Conservation (phyloP, 2,888 invertebrate species). For the Calephelis perditalis region DNA sequence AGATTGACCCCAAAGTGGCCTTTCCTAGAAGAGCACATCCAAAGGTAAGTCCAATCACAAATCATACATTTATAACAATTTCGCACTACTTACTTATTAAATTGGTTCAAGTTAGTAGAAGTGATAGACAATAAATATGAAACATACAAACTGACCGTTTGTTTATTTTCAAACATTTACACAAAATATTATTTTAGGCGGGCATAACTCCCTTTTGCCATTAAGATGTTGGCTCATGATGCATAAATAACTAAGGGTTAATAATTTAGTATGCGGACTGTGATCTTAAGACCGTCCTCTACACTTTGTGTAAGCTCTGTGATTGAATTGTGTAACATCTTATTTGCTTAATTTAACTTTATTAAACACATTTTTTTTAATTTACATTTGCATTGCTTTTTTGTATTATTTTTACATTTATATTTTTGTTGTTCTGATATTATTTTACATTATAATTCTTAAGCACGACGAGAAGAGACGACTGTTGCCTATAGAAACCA, state of each 20-base stretch:
- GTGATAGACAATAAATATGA: conserved; percentile 56
- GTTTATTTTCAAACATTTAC: conserved; percentile 74
- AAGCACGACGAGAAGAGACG: too few relatives aligned
- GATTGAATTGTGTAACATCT: conserved; percentile 66
- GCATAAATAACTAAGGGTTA: conserved; percentile 74
- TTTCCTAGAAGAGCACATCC: conserved; percentile 99
- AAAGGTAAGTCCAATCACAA: conserved; percentile 86
- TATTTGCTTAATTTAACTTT: conserved; percentile 55
- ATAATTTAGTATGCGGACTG: conserved; percentile 73
- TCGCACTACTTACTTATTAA: conserved; percentile 55
- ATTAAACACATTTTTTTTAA: conserved; percentile 22
- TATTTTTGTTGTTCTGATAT: too few relatives aligned
- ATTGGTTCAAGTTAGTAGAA: conserved; percentile 49
- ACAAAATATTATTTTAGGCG: conserved; percentile 76
- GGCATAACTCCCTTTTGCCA: conserved; percentile 67
- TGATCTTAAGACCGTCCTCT: conserved; percentile 51
- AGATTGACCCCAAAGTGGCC: conserved; percentile 99
- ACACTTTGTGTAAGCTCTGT: conserved; percentile 51
- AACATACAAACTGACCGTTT: conserved; percentile 42
- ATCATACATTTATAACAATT: conserved; percentile 52
- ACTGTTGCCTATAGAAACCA: too few relatives aligned
- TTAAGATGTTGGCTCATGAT: conserved; percentile 73
- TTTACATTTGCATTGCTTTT: conserved; percentile 5
- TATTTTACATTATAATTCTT: too few relatives aligned
- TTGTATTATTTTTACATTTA: too few relatives aligned